Evolutionary conservation across 2,888 invertebrate species (phyloP), one percentile per base, ranked within the genome.

Genomic region (Stomorhina lunata): DNA sequence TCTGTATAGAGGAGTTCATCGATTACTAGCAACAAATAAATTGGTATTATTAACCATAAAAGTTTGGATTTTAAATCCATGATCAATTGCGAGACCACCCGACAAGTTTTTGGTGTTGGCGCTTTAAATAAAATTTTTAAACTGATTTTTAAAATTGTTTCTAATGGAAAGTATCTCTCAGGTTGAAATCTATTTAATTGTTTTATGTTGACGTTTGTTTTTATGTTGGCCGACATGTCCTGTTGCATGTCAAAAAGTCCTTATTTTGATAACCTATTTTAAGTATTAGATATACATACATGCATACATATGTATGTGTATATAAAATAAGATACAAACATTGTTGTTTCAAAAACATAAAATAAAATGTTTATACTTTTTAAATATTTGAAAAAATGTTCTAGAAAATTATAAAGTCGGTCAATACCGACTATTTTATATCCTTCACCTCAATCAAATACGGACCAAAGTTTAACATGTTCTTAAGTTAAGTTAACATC

Each of bases 21-120:
- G 10, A 86, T 9, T 7, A 86, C 82, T 1, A 80, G 27, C 4
- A 88, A 7, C 7, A 86, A 12, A 40, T 88, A 87, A n/a, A 88
- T 9, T 20, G 90, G 87, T 29, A 87, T 29, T 27, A 89, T 79
- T 2, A 76, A 15, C 76, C 85, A 85, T 1, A 86, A 17, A 6
- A 85, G 9, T 72, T 85, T 84, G 6, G 75, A 27, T 34, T 75
- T 81, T 15, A 78, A 69, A 57, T 69, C 29, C 81, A 81, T 81
- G 10, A 2, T 25, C n/a, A n/a, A 4, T 53, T 15, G 10, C n/a
- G 5, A 2, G 29, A 45, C 5, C 2, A 15, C 7, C 43, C 1
- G 10, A 10, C 10, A 29, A 6, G 27, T 48, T 37, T 61, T 3
- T 34, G 50, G 7, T 75, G 73, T 69, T 34, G 57, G 53, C 61